Conservation (phyloP, 2,888 invertebrate species). For the Marronus borbonicus region DNA sequence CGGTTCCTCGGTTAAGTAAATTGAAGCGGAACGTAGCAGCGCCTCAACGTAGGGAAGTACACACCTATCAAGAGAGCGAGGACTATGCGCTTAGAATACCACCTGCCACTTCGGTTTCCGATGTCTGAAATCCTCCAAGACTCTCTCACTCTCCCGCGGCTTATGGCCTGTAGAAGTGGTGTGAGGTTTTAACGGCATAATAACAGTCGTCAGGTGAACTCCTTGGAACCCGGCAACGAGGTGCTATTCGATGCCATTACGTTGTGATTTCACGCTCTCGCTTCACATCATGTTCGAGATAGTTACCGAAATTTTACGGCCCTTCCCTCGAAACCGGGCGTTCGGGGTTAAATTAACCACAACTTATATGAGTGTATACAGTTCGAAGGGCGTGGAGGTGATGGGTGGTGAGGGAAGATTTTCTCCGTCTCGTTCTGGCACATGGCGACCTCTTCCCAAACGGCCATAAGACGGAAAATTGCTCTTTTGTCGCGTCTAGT, state of each 20-base stretch:
- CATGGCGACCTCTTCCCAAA: background rate
- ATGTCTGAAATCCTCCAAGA: slow-evolving; percentile 43
- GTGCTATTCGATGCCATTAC: slow-evolving; percentile 49
- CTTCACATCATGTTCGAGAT: slow-evolving; percentile 47
- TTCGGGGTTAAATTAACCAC: slow-evolving; percentile 49
- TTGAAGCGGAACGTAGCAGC: slow-evolving; percentile 6
- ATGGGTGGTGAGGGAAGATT: slow-evolving; percentile 12
- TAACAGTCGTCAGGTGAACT: slow-evolving; percentile 56
- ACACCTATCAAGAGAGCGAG: background rate
- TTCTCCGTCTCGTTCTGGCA: background rate
- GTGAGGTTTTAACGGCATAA: slow-evolving; percentile 54
- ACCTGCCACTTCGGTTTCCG: slow-evolving; percentile 41
- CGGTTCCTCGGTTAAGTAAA: slow-evolving; percentile 23
- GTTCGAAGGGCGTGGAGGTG: background rate
- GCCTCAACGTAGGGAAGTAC: background rate
- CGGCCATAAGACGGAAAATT: slow-evolving; percentile 22
- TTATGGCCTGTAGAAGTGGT: background rate
- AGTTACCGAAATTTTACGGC: slow-evolving; percentile 52
- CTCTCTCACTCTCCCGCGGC: background rate
- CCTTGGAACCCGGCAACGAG: slow-evolving; percentile 51
- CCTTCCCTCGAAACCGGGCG: slow-evolving; percentile 34
- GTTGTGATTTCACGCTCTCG: slow-evolving; percentile 49
- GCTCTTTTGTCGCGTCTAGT: slow-evolving; percentile 15
- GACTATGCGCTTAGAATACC: background rate
- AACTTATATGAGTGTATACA: slow-evolving; percentile 49